Base-by-base conservation (phyloP, 2,888 invertebrate species). In the Dinocampus coccinellae region DNA sequence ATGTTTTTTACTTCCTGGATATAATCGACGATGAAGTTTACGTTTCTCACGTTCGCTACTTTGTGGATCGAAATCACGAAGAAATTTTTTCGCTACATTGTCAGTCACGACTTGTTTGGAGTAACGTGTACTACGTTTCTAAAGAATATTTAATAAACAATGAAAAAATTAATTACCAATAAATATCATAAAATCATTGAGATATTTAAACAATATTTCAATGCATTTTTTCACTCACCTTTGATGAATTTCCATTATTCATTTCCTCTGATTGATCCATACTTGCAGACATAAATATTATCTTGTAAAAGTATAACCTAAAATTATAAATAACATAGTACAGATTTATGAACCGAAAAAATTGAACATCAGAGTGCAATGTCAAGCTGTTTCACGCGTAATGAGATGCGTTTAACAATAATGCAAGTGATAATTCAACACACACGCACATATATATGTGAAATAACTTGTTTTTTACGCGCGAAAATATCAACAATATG, bases 31-130 rank as follows among this genome's bases (percentile, higher is more conserved):
- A 79, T 92, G 91, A 77, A 94, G 87, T 88, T 96, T 95, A 61
- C 94, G 90, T 81, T 93, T 91, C 88, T 96, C 94, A 60, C 95
- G 89, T 57, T 91, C 91, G 75, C 95, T 95, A 73, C 91, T 92
- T 85, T 95, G 94, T 0, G 95, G 95, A 85, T 95, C 93, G 82
- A 94, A 94, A 83, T 93, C 84, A 20, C 82, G 75, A 1, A 87
- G 75, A 33, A 86, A 87, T 34, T 87, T 85, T 65, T 79, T 84
- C 0, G 86, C 81, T 6, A 83, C 78, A 7, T 69, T 82, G 66
- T 86, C 85, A 16, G 75, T 69, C 0, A 62, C 82, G 1, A 36
- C n/a, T 29, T 66, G 66, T 29, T 66, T 55, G 0, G 39, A 36
- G 9, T 66, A 57, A 39, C 66, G 66, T 2, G 57, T 57, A 26